Evolutionary conservation across 2,113 vertebrate species (phyloP).

Genomic region (Cairina moschata): DNA sequence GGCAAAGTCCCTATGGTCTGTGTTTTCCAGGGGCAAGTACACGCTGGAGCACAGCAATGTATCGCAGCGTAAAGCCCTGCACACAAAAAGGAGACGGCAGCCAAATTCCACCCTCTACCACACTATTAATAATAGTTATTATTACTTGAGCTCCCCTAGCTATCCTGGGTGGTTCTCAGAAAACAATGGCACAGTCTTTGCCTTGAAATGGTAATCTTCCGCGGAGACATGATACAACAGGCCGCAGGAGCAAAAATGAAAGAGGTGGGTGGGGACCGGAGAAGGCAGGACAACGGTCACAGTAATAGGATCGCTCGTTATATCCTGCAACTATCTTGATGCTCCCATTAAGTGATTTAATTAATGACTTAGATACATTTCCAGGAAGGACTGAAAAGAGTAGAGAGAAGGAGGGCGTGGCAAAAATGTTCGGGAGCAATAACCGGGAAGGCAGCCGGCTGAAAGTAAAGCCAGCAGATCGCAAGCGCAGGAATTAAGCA

Average conservation of each 20-base stretch:
- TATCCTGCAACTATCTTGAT: conserved; percentile 14
- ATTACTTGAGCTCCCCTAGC: conserved; percentile 1
- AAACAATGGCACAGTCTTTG: conserved; percentile 34
- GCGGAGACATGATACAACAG: conserved; percentile 34
- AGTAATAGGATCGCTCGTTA: background rate
- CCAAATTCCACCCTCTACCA: conserved; percentile 30
- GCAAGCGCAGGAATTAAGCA: background rate
- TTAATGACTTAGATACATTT: conserved; percentile 15
- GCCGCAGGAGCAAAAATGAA: background rate
- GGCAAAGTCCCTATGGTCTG: background rate
- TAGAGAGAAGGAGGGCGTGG: background rate
- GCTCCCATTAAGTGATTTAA: conserved; percentile 28
- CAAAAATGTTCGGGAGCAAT: background rate
- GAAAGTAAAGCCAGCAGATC: background rate
- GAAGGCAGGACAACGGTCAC: conserved; percentile 25
- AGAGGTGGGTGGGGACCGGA: background rate
- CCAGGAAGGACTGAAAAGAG: conserved; percentile 32
- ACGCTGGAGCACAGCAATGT: background rate
- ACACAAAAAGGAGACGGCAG: background rate
- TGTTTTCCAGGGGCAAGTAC: background rate
- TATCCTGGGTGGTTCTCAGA: conserved; percentile 24
- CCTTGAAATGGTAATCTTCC: conserved; percentile 46
- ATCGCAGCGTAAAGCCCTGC: background rate
- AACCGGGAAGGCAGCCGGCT: background rate
- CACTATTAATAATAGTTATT: conserved; percentile 9